Base-by-base conservation (phyloP, 1,140 invertebrate genomes). In the Conus betulinus region DNA sequence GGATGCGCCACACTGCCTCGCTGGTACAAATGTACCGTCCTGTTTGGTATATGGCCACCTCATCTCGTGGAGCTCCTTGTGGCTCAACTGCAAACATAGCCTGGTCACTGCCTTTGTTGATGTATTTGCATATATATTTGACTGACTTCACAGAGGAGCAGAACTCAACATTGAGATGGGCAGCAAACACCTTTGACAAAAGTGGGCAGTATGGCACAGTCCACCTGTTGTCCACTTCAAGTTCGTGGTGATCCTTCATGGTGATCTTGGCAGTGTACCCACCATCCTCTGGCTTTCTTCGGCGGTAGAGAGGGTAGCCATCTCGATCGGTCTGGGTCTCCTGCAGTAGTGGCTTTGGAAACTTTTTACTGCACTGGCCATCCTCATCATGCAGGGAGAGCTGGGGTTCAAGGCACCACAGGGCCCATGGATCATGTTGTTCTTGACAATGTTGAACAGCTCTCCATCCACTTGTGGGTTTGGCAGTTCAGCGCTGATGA, bases 221-320 rank as follows among this genome's bases (percentile, higher is more conserved):
- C 89, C 91, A 92, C 8, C 90, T 20, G 84, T 91, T 92, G 76
- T 91, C 90, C 11, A 88, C 55, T 17, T 78, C n/a, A 51, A 88
- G 23, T 57, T 88, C 87, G 51, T 87, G 60, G 23, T 39, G 39
- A 39, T 52, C 76, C n/a, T 87, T 52, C 25, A 88, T 78, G 53
- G 74, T 53, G 39, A 25, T 87, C 23, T 11, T 55, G 11, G n/a
- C 11, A 57, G 84, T 60, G 27, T 23, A 57, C 52, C 87, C 63
- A 20, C 85, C 87, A 87, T 91, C 84, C 39, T 89, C 85, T 10
- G 84, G 53, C 23, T 6, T 13, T 88, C 94, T 71, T 82, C 94
- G 89, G 11, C 94, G 76, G 89, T 96, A 96, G 23, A 87, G 74
- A 23, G 95, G 94, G 93, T 95, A 96, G 81, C 79, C 90, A 89